Evolutionary conservation across 37 sponge, comb jelly and placozoan genomes (phyloP), one percentile per base, ranked within the genome.

Genomic region (Ephydatia muelleri): DNA sequence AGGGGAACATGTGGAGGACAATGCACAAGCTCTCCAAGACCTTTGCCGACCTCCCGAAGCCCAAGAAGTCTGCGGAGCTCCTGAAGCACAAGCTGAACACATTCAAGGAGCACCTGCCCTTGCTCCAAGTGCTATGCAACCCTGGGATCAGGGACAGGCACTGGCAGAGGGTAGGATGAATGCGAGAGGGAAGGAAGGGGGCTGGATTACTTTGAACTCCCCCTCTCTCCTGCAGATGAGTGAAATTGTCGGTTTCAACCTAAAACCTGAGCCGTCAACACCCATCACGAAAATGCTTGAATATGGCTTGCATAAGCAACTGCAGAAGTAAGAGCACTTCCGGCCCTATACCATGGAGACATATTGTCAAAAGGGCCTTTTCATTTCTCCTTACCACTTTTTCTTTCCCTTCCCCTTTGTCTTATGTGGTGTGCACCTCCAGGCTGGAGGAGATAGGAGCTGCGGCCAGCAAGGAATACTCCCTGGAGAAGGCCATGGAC

Each of bases 401-500:
- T 16, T 76, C 36, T 38, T 27, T 33, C 23, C 48, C 14, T 40
- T 76, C 36, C 40, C 14, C 66, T 23, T 65, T 65, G 22, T 65
- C 22, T 23, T 21, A 38, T 38, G 11, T 34, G 43, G 26, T 76
- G 30, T 72, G 16, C 14, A 16, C 29, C 25, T 79, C 19, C 31
- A 25, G 28, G 48, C n/a, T n/a, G n/a, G n/a, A n/a, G n/a, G n/a
- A n/a, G n/a, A 14, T 11, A 14, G 57, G 16, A 93, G 96, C 92
- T 67, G 87, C 97, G 22, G 99, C 99, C 35, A 95, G 94, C 93
- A 99, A 97, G 83, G 99, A 99, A 82, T 83, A 84, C 77, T 94
- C 96, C 38, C 91, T 99, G 67, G 99, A 99, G 93, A 99, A 99
- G 74, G 97, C 97, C 76, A 92, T 99, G 87, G 92, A 94, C 40